Percentiles rank a stretch among this genome's conserved stretches.
Conservation (phyloP, 2,888 invertebrate species). For the Tenthredo scrophulariae region DNA sequence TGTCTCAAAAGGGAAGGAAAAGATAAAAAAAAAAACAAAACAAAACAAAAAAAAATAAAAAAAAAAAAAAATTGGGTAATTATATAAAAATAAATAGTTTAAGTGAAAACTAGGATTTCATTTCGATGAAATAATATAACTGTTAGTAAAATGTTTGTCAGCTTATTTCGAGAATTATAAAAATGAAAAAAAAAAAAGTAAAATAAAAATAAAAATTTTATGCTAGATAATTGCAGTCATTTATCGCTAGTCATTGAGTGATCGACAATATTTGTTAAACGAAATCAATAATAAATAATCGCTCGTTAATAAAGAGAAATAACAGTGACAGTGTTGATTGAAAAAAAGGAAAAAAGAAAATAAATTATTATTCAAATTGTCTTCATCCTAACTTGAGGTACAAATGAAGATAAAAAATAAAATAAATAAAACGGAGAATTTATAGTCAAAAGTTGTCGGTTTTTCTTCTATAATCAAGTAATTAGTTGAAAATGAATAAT, state of each 20-base stretch:
- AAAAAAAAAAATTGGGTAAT: slow-evolving; percentile 6
- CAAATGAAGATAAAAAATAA: neutral
- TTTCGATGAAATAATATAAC: neutral
- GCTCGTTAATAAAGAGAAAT: neutral
- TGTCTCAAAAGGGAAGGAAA: neutral
- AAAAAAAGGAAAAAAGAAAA: neutral
- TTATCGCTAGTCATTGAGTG: slow-evolving; percentile 29
- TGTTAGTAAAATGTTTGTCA: slow-evolving; percentile 27
- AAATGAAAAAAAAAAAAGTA: neutral
- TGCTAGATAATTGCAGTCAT: neutral
- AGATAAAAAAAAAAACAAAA: neutral
- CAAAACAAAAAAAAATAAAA: neutral
- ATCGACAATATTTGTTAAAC: slow-evolving; percentile 2
- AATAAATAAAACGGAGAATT: neutral
- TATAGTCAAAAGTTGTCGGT: neutral
- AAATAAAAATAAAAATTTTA: neutral
- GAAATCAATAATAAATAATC: neutral
- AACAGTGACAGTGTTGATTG: neutral
- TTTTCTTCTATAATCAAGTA: neutral
- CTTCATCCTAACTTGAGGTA: neutral
- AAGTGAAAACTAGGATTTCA: slow-evolving; percentile 42
- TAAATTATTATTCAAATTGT: neutral
- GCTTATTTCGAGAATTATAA: neutral
- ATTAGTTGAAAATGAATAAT: neutral
- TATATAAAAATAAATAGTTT: slow-evolving; percentile 24